Conservation (phyloP, 2,797 vertebrate species). For the Semaprochilodus insignis region DNA sequence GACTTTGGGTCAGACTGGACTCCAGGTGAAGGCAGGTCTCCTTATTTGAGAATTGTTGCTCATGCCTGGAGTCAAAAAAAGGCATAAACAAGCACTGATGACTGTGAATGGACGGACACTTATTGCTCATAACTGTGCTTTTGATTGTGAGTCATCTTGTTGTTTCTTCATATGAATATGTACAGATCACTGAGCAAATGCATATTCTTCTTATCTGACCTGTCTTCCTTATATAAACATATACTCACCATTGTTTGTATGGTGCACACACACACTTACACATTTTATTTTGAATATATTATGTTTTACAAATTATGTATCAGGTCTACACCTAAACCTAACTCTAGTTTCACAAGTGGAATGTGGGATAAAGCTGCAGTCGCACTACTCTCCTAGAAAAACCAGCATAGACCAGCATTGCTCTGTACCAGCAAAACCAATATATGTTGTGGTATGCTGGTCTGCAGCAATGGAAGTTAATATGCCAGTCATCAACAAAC, state of each 20-base stretch:
- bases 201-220: slow-evolving; percentile 14
- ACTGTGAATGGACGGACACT: not conserved
- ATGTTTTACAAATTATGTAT: not conserved
- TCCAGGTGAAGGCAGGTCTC: not conserved
- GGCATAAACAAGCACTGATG: not conserved
- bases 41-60: not conserved
- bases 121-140: slow-evolving; percentile 1
- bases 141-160: slow-evolving; percentile 11
- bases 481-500: no score
- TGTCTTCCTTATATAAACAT: not conserved
- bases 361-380: no score
- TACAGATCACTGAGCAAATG: slow-evolving; percentile 24
- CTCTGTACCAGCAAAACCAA: no score
- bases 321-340: not conserved
- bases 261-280: not conserved
- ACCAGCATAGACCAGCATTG: no score
- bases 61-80: not conserved
- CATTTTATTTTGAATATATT: not conserved
- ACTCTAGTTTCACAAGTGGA: no score
- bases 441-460: no score
- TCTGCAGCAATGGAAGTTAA: no score
- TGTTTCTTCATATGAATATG: slow-evolving; percentile 2
- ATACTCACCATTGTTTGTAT: not conserved
- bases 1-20: not conserved
- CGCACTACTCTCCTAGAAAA: no score